These are phyloP conservation scores for Psilopsiagon aurifrons DNA, from an alignment of 2,113 vertebrate genomes.

Conservation along the genomic window DNA sequence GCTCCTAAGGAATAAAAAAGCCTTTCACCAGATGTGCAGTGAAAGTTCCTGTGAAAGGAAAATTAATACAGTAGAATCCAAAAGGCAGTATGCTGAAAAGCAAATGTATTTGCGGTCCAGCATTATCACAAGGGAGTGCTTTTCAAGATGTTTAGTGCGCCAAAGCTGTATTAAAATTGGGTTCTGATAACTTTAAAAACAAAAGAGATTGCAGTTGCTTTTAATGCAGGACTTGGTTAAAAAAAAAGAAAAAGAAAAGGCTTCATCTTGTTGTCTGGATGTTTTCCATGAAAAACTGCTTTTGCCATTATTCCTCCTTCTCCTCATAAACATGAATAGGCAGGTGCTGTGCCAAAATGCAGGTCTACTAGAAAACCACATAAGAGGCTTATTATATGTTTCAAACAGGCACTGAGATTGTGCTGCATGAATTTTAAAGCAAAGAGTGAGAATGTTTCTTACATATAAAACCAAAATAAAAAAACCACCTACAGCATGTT, in stretches of 20 bases:
- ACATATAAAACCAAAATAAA: neutral
- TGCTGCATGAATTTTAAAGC: slow-evolving; percentile 21
- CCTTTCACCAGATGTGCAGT: neutral
- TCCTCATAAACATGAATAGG: neutral
- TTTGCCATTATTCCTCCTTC: slow-evolving; percentile 4
- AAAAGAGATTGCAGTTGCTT: neutral
- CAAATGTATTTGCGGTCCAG: neutral
- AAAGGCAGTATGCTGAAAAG: neutral
- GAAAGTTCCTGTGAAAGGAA: neutral
- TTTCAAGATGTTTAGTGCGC: neutral
- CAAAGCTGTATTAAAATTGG: neutral
- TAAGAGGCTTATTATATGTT: slow-evolving; percentile 1
- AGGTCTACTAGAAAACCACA: slow-evolving; percentile 23
- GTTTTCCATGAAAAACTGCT: slow-evolving; percentile 9
- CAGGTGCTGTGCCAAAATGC: slow-evolving; percentile 41
- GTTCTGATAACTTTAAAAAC: neutral
- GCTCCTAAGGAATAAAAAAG: neutral
- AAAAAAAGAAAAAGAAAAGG: neutral
- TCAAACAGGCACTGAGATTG: slow-evolving; percentile 7
- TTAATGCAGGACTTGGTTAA: neutral
- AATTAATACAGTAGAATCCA: neutral
- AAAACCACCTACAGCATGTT: neutral
- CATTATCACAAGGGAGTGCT: neutral
- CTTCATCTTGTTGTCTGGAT: neutral
- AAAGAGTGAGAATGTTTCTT: neutral